A percentile compares a stretch with the other conserved stretches of the same genome.
These are phyloP conservation scores for Sminthopsis crassicaudata DNA, from an alignment of 2,113 vertebrate genomes.

Conservation along the genomic window DNA sequence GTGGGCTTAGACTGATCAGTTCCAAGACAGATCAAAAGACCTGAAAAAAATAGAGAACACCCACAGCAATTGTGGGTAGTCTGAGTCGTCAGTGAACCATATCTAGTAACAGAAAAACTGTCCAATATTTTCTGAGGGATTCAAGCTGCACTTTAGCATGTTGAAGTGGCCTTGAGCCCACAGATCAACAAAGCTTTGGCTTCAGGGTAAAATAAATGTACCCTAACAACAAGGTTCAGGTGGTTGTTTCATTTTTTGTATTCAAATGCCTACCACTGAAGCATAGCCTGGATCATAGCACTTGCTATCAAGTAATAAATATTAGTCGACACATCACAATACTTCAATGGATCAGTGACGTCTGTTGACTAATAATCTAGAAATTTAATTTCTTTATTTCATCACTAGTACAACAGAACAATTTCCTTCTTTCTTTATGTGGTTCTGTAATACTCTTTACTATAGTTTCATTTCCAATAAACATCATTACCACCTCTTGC, in stretches of 20 bases:
- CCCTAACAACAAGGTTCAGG: neutral
- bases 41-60: neutral
- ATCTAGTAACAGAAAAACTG: neutral
- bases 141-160: neutral
- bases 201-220: neutral
- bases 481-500: neutral
- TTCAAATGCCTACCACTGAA: neutral
- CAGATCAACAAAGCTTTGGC: neutral
- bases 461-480: neutral
- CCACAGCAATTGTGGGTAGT: neutral
- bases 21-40: neutral
- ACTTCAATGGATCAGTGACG: neutral
- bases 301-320: neutral
- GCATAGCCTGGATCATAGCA: neutral
- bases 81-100: neutral
- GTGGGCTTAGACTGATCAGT: neutral
- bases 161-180: neutral
- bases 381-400: neutral
- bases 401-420: neutral
- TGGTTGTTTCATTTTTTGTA: neutral
- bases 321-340: neutral
- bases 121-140: neutral
- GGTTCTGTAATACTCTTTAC: neutral
- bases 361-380: neutral
- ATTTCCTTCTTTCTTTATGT: neutral